Evolutionary conservation across 2,113 vertebrate genomes (phyloP).

Genomic region (Brachyhypopomus occidentalis): DNA sequence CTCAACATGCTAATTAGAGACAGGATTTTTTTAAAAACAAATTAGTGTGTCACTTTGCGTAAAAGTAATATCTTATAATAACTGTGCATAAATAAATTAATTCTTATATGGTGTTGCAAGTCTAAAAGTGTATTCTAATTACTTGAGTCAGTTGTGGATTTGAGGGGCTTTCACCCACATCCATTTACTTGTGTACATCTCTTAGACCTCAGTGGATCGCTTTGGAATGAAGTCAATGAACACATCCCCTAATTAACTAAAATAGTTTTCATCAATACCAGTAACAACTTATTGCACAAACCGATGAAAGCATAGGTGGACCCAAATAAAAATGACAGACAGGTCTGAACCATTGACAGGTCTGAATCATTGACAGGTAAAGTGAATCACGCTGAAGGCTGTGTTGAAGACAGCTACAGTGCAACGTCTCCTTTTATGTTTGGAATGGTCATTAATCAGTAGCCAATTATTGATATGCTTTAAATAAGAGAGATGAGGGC

Average conservation of each 20-base stretch:
- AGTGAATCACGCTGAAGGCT: slow-evolving; percentile 55
- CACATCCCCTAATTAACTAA: slow-evolving; percentile 76
- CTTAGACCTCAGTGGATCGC: slow-evolving; percentile 51
- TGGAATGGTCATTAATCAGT: slow-evolving; percentile 39
- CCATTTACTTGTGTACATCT: slow-evolving; percentile 56
- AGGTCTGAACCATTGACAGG: slow-evolving; percentile 55
- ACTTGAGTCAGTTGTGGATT: neutral
- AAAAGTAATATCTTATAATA: slow-evolving; percentile 7
- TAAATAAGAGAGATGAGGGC: slow-evolving; percentile 47
- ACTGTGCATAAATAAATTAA: neutral
- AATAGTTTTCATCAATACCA: slow-evolving; percentile 72
- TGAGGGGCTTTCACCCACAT: slow-evolving; percentile 31
- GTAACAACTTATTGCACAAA: slow-evolving; percentile 61
- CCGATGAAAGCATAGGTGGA: slow-evolving; percentile 63
- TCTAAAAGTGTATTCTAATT: neutral
- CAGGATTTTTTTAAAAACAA: too few species aligned
- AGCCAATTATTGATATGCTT: slow-evolving; percentile 44
- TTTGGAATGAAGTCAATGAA: slow-evolving; percentile 64
- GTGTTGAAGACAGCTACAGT: slow-evolving; percentile 53
- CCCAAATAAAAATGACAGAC: slow-evolving; percentile 61
- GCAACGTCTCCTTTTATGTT: slow-evolving; percentile 39
- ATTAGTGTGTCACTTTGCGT: slow-evolving; percentile 33
- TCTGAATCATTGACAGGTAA: slow-evolving; percentile 64
- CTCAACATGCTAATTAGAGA: neutral
- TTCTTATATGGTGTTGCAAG: too few species aligned